These are phyloP conservation scores for Crotalus viridis DNA, from an alignment of 2,113 vertebrate genomes.

Conservation along the genomic window DNA sequence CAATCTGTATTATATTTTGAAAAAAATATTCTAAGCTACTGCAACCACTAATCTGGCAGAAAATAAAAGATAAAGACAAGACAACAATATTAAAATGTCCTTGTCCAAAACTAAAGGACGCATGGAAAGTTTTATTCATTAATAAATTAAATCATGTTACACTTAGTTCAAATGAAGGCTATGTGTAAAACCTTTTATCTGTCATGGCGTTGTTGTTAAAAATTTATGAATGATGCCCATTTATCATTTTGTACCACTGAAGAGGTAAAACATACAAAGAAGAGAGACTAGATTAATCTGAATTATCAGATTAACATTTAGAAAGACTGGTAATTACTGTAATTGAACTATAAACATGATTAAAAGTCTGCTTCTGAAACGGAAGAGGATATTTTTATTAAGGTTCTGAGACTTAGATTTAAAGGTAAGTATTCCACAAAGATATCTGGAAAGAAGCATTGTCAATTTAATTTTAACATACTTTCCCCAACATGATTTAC, in stretches of 20 bases:
- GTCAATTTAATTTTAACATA: neutral
- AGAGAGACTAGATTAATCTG: slow-evolving; percentile 16
- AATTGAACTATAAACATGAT: slow-evolving; percentile 1
- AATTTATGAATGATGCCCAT: slow-evolving; percentile 30
- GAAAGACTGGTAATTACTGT: slow-evolving; percentile 15
- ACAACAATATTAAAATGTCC: slow-evolving; percentile 45
- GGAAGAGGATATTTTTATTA: neutral
- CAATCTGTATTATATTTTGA: slow-evolving; percentile 55
- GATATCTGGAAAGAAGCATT: neutral
- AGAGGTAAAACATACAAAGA: slow-evolving; percentile 25
- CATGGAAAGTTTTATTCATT: slow-evolving; percentile 50
- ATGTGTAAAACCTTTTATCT: slow-evolving; percentile 1
- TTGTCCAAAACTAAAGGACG: slow-evolving; percentile 53
- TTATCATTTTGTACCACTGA: slow-evolving; percentile 35
- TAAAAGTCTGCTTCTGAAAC: neutral
- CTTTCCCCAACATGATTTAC: neutral
- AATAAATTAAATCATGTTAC: slow-evolving; percentile 56
- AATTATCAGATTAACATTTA: slow-evolving; percentile 1
- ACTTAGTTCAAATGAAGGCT: slow-evolving; percentile 22
- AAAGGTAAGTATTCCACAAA: neutral
- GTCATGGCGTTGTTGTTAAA: slow-evolving; percentile 3
- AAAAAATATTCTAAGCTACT: slow-evolving; percentile 45
- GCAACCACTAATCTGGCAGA: slow-evolving; percentile 50
- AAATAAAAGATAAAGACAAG: slow-evolving; percentile 53
- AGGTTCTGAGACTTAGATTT: neutral